phyloP scores from a whole-genome alignment of 2,888 invertebrate species.

The Aleiodes testaceus region DNA sequence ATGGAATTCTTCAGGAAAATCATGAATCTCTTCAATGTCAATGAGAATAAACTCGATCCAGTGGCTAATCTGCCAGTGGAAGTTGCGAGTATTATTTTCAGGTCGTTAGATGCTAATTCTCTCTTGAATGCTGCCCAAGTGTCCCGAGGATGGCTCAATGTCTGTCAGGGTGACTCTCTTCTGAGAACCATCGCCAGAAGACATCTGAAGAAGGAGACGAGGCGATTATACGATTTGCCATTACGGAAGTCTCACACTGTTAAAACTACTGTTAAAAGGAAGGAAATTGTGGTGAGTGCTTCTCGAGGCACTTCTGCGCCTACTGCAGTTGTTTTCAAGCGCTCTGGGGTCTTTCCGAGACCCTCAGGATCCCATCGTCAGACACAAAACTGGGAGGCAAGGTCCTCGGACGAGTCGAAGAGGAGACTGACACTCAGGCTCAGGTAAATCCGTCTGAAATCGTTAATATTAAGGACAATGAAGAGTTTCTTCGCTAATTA shows the following conservation, averaged over 20 bases:
- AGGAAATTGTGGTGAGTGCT: neutral
- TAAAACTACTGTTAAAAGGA: neutral
- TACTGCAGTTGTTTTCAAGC: too few relatives aligned
- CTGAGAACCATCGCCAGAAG: neutral
- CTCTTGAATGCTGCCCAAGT: neutral
- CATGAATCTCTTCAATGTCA: neutral
- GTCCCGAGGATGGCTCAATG: neutral
- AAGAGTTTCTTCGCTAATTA: too few relatives aligned
- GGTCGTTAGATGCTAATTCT: neutral
- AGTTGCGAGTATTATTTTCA: neutral
- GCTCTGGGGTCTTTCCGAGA: too few relatives aligned
- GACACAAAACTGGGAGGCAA: too few relatives aligned
- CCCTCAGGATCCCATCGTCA: too few relatives aligned
- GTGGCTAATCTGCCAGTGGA: constrained; percentile 2
- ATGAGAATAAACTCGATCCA: neutral
- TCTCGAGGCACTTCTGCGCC: too few relatives aligned
- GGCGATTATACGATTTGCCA: neutral
- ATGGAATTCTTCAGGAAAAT: constrained; percentile 7
- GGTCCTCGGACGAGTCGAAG: too few relatives aligned
- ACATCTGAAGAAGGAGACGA: neutral
- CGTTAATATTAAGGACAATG: too few relatives aligned
- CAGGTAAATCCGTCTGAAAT: too few relatives aligned
- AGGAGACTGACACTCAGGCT: too few relatives aligned
- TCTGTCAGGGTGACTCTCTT: neutral
- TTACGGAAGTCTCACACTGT: neutral